Base-by-base conservation (phyloP, 2,797 vertebrate genomes). In the Ctenochaetus hawaiiensis region DNA sequence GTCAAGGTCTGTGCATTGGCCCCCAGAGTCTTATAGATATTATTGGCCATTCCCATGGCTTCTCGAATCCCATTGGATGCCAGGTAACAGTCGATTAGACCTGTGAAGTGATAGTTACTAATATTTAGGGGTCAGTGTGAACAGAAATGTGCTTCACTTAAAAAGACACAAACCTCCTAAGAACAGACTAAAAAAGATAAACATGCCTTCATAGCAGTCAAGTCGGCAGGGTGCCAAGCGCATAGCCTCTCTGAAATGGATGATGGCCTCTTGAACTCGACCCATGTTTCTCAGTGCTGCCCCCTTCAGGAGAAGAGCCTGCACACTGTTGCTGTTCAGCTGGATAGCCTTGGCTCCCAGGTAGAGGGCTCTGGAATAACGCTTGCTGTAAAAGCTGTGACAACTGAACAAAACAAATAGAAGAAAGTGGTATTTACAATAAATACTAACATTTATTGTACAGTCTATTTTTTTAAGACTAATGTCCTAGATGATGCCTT, bases 21-120 rank as follows among this genome's bases (percentile, higher is more conserved):
- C 67, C 98, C 98, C 51, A 99, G 94, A 16, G 98, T 99, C 95
- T 99, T 99, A 81, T 99, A 99, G 43, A 99, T 98, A 0, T 99
- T 99, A 58, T 99, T 99, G 65, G 98, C 98, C 98, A 99, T 99
- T 4, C 98, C 98, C 95, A 99, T 99, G 0, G 98, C 98, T 79
- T 99, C 98, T 13, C 98, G 96, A 68, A 99, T 97, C 52, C 98
- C 98, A 82, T 98, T 99, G 66, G 98, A 99, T 0, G 98, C 97
- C 83, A 99, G 92, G 88, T 99, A 99, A 82, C 98, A 99, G 87
- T 99, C 98, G 0, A 99, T 99, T 85, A 99, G 95, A 85, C 98
- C 98, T 99, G 84, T 8, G 53, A 60, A 17, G 23, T 22, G 12
- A 66, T 20, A 54, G 53, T 14, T 5, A 49, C 2, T 43, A 12